These are phyloP conservation scores for Platysternon megacephalum DNA, from an alignment of 2,113 vertebrate species.

Conservation along the genomic window DNA sequence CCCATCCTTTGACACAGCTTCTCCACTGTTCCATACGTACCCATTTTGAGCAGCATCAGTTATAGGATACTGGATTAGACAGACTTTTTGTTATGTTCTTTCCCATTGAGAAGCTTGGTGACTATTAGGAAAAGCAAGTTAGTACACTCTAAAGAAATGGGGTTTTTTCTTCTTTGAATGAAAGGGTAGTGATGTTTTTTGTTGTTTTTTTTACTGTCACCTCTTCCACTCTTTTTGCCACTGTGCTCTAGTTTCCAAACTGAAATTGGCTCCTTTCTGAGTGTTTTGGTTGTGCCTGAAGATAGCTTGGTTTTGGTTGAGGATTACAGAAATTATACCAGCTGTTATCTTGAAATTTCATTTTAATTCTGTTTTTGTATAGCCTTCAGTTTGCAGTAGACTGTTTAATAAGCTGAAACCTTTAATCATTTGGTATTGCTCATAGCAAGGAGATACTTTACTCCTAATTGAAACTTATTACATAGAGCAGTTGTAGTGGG, in stretches of 20 bases:
- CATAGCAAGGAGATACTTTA: neutral
- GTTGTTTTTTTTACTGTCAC: neutral
- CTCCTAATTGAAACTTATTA: neutral
- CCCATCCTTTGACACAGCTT: too few species aligned
- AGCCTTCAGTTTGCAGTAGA: neutral
- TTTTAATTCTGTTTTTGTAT: neutral
- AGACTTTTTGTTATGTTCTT: neutral
- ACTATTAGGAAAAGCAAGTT: neutral
- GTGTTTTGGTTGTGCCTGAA: neutral
- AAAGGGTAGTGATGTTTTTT: too few species aligned
- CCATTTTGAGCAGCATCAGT: neutral
- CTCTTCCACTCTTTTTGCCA: neutral
- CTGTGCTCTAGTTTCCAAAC: neutral
- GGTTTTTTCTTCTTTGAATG: too few species aligned
- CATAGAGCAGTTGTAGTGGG: neutral
- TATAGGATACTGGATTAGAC: neutral
- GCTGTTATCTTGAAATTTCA: neutral
- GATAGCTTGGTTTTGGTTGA: neutral
- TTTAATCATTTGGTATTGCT: neutral
- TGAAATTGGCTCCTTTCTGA: neutral
- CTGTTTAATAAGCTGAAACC: neutral
- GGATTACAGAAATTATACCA: neutral
- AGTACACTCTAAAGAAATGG: neutral
- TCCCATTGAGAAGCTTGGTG: neutral
- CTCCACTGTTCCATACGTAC: too few species aligned